A percentile compares a stretch with the other conserved stretches of the same genome.
Evolutionary conservation across 2,888 invertebrate genomes (phyloP).

Genomic region (Patella ulyssiponensis): DNA sequence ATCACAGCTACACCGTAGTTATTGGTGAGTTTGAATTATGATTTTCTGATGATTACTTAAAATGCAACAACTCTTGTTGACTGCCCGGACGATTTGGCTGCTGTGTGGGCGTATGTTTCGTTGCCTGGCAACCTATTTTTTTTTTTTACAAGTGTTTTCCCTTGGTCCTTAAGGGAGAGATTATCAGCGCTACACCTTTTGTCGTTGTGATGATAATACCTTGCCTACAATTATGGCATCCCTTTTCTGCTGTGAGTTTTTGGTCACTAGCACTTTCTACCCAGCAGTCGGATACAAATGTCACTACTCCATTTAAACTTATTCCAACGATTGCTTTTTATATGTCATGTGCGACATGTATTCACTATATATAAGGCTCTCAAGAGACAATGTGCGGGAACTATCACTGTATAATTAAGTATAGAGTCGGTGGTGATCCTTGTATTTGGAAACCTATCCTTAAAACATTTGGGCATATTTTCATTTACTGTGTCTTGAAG

Average conservation of each 20-base stretch:
- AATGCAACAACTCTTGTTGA: too few species aligned
- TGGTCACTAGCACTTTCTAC: slow-evolving; percentile 6
- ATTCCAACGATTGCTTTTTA: slow-evolving; percentile 4
- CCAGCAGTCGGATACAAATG: slow-evolving; percentile 16
- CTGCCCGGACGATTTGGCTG: too few species aligned
- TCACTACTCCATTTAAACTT: slow-evolving; percentile 7
- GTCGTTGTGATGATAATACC: neutral
- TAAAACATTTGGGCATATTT: too few species aligned
- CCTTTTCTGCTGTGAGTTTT: slow-evolving; percentile 2
- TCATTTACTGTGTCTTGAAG: slow-evolving; percentile 13
- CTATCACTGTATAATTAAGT: slow-evolving; percentile 40
- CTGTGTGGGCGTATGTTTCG: too few species aligned
- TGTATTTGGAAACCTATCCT: slow-evolving; percentile 27
- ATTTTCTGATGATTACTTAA: too few species aligned
- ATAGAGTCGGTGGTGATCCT: slow-evolving; percentile 41
- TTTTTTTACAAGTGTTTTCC: neutral
- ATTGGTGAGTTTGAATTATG: too few species aligned
- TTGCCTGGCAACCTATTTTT: too few species aligned
- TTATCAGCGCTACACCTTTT: neutral
- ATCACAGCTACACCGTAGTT: too few species aligned
- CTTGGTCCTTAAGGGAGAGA: neutral
- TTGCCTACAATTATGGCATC: too few species aligned
- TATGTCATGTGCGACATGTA: neutral
- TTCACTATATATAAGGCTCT: neutral
- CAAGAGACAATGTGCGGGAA: slow-evolving; percentile 26